Evolutionary conservation across 2,888 invertebrate genomes (phyloP).

Genomic region (Eupithecia subumbrata): DNA sequence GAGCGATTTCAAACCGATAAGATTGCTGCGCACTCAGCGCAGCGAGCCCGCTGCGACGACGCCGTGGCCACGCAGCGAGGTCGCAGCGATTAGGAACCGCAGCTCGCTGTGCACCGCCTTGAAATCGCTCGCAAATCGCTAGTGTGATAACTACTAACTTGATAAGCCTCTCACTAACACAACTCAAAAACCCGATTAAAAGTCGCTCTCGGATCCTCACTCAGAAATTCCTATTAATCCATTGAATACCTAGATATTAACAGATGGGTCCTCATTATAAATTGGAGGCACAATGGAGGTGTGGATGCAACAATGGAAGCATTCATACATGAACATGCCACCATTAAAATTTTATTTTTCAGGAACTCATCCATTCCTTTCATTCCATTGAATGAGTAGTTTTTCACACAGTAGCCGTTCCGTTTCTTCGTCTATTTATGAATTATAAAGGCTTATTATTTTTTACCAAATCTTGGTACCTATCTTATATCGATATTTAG

Average conservation of each 20-base stretch:
- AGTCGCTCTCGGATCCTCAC: neutral
- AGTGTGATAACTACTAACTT: too few species aligned
- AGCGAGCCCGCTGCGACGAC: too few species aligned
- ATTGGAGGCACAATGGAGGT: slow-evolving; percentile 57
- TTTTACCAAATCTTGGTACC: too few species aligned
- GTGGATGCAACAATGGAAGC: slow-evolving; percentile 65
- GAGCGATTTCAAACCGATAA: too few species aligned
- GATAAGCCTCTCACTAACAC: neutral
- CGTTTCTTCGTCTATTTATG: slow-evolving; percentile 27
- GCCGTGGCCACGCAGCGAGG: too few species aligned
- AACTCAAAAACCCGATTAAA: neutral
- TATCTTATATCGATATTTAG: too few species aligned
- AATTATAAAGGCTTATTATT: neutral
- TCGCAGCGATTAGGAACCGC: too few species aligned
- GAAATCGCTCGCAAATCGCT: too few species aligned
- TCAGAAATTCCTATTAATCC: slow-evolving; percentile 12
- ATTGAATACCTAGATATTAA: slow-evolving; percentile 34
- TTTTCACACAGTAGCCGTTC: slow-evolving; percentile 28
- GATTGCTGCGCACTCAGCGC: too few species aligned
- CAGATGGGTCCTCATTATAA: slow-evolving; percentile 60
- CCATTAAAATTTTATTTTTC: slow-evolving; percentile 47
- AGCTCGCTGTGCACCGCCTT: too few species aligned
- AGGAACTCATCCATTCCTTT: slow-evolving; percentile 39
- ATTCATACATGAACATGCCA: slow-evolving; percentile 54
- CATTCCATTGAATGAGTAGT: slow-evolving; percentile 48